Evolutionary conservation across 2,113 vertebrate genomes (phyloP), one percentile per base, ranked within the genome.

Genomic region (Periophthalmus modestus): DNA sequence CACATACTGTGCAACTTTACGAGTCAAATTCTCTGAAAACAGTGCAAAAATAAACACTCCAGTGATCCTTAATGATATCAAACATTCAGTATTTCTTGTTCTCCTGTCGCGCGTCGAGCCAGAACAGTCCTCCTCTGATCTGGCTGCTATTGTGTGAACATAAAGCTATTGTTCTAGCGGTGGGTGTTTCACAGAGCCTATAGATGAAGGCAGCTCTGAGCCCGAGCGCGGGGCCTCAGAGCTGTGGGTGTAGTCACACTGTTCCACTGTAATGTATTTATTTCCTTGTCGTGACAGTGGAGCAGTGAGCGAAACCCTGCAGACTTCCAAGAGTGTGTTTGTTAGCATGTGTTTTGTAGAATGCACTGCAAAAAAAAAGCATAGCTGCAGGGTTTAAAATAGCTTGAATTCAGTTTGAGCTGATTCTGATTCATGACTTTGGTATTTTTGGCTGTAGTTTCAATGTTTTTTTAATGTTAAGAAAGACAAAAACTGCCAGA

Each of bases 271-370:
- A 88, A 82, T 85, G 75, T 81, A 91, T 87, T 87, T 89, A 91
- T 87, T 87, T 89, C 85, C 81, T 85, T 86, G 86, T 79, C 86
- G 88, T 72, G 89, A 90, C 86, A 92, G 91, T 82, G 69, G 68
- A 62, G 67, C 82, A 67, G 73, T 55, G 61, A 12, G 61, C 5
- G 73, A 81, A 73, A 36, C 15, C 16, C 61, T 3, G 0, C 77
- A 80, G 73, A 62, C 71, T 82, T 80, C 46, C 82, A 88, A 85
- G 77, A 69, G 76, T 75, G 80, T 69, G 21, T 82, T 73, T 67
- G n/a, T 59, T 14, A 14, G 54, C 0, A 19, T 65, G 71, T 67
- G 82, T 63, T 54, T n/a, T n/a, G 19, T 55, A 11, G n/a, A 55
- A 55, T n/a, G 52, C 52, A 21, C 19, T 55, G 52, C 52, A 55